Conservation (phyloP, 2,797 vertebrate species). For the Australoheros facetus region DNA sequence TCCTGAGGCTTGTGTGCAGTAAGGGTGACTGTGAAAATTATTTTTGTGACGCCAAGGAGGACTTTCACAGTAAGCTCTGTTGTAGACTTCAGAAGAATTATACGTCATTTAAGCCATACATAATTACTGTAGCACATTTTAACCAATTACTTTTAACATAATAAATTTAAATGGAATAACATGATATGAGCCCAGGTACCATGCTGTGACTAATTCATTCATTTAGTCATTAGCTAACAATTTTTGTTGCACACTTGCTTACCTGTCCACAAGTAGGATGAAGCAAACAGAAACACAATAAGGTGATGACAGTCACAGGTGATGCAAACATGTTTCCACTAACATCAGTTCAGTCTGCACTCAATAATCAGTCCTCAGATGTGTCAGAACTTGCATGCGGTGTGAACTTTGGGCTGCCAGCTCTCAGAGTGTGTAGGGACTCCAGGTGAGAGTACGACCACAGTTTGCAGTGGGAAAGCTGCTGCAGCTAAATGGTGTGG, state of each 20-base stretch:
- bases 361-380: conserved; percentile 3
- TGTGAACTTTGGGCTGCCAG: conserved; percentile 24
- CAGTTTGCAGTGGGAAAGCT: conserved; percentile 53
- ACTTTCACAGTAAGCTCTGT: conserved; percentile 14
- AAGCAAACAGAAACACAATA: conserved; percentile 68
- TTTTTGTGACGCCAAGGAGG: conserved; percentile 8
- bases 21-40: background rate
- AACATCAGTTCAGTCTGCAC: conserved; percentile 12
- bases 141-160: background rate
- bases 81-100: background rate
- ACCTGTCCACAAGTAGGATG: conserved; percentile 76
- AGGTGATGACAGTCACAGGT: conserved; percentile 47
- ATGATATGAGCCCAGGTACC: background rate
- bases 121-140: background rate
- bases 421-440: conserved; percentile 17
- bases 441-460: conserved; percentile 61
- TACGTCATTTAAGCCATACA: background rate
- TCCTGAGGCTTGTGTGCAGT: conserved; percentile 22
- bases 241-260: conserved; percentile 49
- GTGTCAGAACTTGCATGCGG: conserved; percentile 9
- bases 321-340: conserved; percentile 70
- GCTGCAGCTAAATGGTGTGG: conserved; percentile 51
- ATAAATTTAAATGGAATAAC: background rate
- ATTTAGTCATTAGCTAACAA: background rate
- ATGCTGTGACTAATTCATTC: background rate